phyloP scores from a whole-genome alignment of 2,888 invertebrate species.

The Scrobipalpa atriplicella region DNA sequence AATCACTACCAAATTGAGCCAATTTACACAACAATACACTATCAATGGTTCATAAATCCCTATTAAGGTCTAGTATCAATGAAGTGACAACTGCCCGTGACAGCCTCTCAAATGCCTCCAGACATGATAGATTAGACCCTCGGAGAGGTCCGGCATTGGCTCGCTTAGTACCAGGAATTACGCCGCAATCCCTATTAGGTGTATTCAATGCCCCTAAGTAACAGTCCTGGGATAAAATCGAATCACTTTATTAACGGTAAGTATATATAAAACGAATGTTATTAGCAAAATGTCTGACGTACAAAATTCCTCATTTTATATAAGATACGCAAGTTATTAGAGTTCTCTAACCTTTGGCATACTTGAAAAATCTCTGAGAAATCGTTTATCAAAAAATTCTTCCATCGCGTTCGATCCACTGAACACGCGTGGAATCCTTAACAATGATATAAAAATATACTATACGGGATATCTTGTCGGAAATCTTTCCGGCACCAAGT shows the following conservation, averaged over 20 bases:
- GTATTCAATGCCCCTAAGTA: not conserved
- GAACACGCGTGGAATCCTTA: constrained; percentile 5
- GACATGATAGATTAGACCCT: constrained; percentile 58
- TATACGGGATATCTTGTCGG: constrained; percentile 46
- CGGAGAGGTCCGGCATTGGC: constrained; percentile 41
- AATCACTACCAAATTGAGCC: constrained; percentile 7
- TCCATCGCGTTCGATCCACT: constrained; percentile 5
- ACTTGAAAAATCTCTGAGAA: not conserved
- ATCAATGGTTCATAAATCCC: constrained; percentile 14
- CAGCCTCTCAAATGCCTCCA: constrained; percentile 55
- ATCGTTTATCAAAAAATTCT: constrained; percentile 15
- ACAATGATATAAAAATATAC: constrained; percentile 40
- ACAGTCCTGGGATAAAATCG: not conserved
- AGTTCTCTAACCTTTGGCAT: not conserved
- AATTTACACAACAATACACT: constrained; percentile 11
- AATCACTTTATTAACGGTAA: not conserved
- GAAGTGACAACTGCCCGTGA: constrained; percentile 36
- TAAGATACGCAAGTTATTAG: not conserved
- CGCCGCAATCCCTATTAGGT: not conserved
- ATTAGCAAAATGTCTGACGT: not conserved
- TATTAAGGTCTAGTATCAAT: constrained; percentile 27
- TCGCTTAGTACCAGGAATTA: constrained; percentile 37
- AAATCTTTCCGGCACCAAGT: constrained; percentile 53
- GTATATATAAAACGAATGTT: not conserved
- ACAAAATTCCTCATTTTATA: not conserved